These are phyloP conservation scores for Acromyrmex echinatior DNA, from an alignment of 1,140 invertebrate species.

Conservation along the genomic window DNA sequence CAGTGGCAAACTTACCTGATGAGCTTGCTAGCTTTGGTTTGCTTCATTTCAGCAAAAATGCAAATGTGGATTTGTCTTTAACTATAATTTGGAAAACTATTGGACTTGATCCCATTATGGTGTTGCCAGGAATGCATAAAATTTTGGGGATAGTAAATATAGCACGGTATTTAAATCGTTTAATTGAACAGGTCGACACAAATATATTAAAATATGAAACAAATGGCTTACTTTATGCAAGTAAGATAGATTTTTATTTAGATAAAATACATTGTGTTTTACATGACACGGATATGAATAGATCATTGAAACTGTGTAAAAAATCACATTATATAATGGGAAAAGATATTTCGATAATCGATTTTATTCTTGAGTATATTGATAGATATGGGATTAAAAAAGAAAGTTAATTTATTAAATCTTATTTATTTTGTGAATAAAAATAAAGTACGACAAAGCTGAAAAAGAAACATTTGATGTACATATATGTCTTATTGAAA, in stretches of 20 bases:
- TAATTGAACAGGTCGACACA: slow-evolving; percentile 82
- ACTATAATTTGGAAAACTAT: slow-evolving; percentile 87
- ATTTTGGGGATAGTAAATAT: slow-evolving; percentile 87
- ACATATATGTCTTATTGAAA: too few species aligned
- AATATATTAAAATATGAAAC: slow-evolving; percentile 84
- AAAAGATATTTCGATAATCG: slow-evolving; percentile 79
- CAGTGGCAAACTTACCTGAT: slow-evolving; percentile 71
- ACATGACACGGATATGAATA: slow-evolving; percentile 59
- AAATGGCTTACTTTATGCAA: slow-evolving; percentile 79
- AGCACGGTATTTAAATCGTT: slow-evolving; percentile 86
- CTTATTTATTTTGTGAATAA: slow-evolving; percentile 29
- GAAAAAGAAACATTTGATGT: background rate
- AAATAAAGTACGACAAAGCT: slow-evolving; percentile 8
- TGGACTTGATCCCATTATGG: slow-evolving; percentile 83
- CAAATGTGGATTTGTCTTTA: slow-evolving; percentile 74
- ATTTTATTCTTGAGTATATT: slow-evolving; percentile 76
- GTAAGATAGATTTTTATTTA: slow-evolving; percentile 87
- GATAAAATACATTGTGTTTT: slow-evolving; percentile 82
- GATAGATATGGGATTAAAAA: slow-evolving; percentile 49
- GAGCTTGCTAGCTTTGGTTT: slow-evolving; percentile 75
- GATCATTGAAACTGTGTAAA: slow-evolving; percentile 31
- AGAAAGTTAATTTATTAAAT: slow-evolving; percentile 26
- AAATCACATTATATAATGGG: slow-evolving; percentile 75
- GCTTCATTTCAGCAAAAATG: slow-evolving; percentile 60
- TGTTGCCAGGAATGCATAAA: slow-evolving; percentile 79